A percentile compares a stretch with the other conserved stretches of the same genome.
phyloP scores from a whole-genome alignment of 2,113 vertebrate species.

The Mobula hypostoma region DNA sequence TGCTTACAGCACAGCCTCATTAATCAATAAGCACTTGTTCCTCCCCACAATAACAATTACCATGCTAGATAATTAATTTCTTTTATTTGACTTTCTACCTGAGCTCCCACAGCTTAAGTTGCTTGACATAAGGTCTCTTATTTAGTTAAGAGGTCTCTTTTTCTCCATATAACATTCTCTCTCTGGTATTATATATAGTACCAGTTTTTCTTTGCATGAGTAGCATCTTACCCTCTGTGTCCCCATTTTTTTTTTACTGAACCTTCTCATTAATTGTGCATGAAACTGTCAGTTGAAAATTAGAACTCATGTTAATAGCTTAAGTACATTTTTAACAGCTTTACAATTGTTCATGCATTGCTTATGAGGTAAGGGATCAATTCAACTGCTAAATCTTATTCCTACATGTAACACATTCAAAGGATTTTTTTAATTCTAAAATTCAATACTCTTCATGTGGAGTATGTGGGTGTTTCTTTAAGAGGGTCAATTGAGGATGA shows the following conservation, averaged over 20 bases:
- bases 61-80: conserved; percentile 69
- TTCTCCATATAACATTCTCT: background rate
- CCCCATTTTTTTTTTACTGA: background rate
- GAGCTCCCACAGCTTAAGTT: conserved; percentile 63
- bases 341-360: too few relatives aligned
- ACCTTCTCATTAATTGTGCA: background rate
- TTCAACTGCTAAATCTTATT: too few relatives aligned
- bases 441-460: too few relatives aligned
- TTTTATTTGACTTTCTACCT: conserved; percentile 60
- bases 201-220: background rate
- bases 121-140: conserved; percentile 60
- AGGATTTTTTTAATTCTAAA: too few relatives aligned
- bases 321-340: too few relatives aligned
- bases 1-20: conserved; percentile 69
- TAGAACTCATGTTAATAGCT: background rate
- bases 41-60: conserved; percentile 56
- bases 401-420: too few relatives aligned
- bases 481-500: too few relatives aligned
- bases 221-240: background rate
- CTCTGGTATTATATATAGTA: background rate
- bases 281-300: background rate
- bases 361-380: too few relatives aligned
- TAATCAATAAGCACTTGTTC: conserved; percentile 75
- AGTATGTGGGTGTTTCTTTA: too few relatives aligned
- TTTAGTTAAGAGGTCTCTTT: conserved; percentile 40